Conservation (phyloP, 2,113 vertebrate genomes). For the Prinia subflava region DNA sequence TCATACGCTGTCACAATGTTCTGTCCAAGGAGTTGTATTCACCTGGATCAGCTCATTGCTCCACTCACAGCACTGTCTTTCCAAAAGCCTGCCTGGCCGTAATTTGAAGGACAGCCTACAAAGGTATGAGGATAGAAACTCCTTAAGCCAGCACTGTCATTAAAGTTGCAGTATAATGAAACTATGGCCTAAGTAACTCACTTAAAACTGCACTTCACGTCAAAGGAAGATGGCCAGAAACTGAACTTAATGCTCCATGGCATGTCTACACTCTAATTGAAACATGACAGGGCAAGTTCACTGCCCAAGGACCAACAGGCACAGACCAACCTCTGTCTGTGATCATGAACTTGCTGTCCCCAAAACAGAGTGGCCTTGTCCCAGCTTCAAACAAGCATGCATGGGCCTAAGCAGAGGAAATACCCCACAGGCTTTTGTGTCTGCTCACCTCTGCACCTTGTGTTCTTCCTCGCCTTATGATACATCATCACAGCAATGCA, state of each 20-base stretch:
- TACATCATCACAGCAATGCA: not conserved
- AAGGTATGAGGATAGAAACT: conserved; percentile 1
- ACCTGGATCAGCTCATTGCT: not conserved
- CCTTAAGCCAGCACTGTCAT: not conserved
- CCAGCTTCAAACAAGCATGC: not conserved
- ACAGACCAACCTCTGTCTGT: not conserved
- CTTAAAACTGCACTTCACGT: not conserved
- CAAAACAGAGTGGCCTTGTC: not conserved
- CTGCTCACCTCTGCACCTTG: not conserved
- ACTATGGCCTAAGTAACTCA: not conserved
- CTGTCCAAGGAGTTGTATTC: not conserved
- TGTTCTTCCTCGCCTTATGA: not conserved
- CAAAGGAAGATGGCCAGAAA: not conserved
- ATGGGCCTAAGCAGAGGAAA: not conserved
- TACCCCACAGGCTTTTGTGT: not conserved
- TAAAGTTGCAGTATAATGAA: conserved; percentile 21
- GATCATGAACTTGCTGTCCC: not conserved
- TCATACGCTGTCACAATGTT: not conserved
- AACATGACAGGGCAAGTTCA: conserved; percentile 24
- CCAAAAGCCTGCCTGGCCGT: not conserved
- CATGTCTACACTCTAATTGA: conserved; percentile 23
- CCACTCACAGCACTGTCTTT: not conserved
- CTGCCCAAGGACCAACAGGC: not conserved
- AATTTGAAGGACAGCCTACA: not conserved
- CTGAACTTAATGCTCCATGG: not conserved